Evolutionary conservation across 2,113 vertebrate species (phyloP).

Genomic region (cattle (Bos taurus)): DNA sequence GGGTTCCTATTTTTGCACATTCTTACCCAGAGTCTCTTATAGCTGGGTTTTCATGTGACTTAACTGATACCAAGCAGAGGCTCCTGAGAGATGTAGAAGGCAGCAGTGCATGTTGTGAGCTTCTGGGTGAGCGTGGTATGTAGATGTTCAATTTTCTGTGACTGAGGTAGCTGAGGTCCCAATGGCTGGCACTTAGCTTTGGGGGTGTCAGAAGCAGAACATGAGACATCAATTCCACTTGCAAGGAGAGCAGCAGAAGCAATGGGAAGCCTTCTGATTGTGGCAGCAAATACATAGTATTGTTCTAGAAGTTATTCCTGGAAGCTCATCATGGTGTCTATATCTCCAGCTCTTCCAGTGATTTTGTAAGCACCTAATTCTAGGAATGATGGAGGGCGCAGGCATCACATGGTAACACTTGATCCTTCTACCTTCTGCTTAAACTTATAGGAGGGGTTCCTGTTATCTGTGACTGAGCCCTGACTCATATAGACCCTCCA

Average conservation of each 20-base stretch:
- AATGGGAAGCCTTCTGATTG: not conserved
- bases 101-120: not conserved
- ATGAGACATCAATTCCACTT: not conserved
- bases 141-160: not conserved
- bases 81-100: not conserved
- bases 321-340: not conserved
- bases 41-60: not conserved
- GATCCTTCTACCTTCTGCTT: not conserved
- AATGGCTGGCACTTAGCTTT: not conserved
- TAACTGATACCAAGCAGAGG: not conserved
- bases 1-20: not conserved
- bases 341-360: not conserved
- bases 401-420: not conserved
- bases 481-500: not conserved
- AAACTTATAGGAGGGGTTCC: not conserved
- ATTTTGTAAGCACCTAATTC: not conserved
- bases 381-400: not conserved
- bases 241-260: not conserved
- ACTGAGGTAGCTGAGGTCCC: not conserved
- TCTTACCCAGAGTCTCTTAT: not conserved
- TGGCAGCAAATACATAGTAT: not conserved
- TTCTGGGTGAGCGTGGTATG: not conserved
- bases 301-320: not conserved
- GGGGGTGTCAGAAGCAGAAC: not conserved
- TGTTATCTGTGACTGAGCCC: not conserved